A percentile compares a stretch with the other conserved stretches of the same genome.
Conservation (phyloP, 2,113 vertebrate species). For the Pitta sordida region DNA sequence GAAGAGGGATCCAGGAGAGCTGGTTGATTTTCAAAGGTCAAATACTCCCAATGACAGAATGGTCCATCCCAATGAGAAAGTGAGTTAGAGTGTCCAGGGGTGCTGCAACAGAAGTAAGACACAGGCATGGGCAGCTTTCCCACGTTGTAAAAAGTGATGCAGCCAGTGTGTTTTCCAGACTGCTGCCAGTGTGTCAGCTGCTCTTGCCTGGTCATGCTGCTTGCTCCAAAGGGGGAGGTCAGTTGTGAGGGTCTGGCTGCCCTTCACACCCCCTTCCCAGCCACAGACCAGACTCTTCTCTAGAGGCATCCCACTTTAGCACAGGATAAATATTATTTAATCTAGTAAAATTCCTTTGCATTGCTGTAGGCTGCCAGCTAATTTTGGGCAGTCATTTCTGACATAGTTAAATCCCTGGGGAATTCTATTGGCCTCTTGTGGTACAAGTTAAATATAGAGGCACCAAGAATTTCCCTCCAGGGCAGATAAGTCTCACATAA, state of each 20-base stretch:
- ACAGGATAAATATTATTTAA: neutral
- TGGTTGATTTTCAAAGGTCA: neutral
- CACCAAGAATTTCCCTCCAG: constrained; percentile 56
- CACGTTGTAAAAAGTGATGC: neutral
- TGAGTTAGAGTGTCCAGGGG: too few relatives aligned
- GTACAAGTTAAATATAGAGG: constrained; percentile 58
- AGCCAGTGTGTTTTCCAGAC: neutral
- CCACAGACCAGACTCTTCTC: neutral
- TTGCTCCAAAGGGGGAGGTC: neutral
- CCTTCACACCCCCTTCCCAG: neutral
- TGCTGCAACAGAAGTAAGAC: neutral
- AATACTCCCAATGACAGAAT: neutral
- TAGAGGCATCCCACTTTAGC: neutral
- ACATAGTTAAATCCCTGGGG: constrained; percentile 27
- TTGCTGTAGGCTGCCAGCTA: neutral
- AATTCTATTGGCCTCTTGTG: constrained; percentile 28
- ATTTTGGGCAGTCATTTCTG: constrained; percentile 13
- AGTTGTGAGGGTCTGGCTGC: neutral
- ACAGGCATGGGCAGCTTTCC: fast-evolving
- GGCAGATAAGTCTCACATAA: constrained; percentile 44
- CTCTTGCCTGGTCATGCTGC: neutral
- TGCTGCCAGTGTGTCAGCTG: fast-evolving
- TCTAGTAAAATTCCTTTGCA: neutral
- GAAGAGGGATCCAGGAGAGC: neutral
- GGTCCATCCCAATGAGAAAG: neutral